Base-by-base conservation (phyloP, 2,113 vertebrate genomes). In the Naja naja region DNA sequence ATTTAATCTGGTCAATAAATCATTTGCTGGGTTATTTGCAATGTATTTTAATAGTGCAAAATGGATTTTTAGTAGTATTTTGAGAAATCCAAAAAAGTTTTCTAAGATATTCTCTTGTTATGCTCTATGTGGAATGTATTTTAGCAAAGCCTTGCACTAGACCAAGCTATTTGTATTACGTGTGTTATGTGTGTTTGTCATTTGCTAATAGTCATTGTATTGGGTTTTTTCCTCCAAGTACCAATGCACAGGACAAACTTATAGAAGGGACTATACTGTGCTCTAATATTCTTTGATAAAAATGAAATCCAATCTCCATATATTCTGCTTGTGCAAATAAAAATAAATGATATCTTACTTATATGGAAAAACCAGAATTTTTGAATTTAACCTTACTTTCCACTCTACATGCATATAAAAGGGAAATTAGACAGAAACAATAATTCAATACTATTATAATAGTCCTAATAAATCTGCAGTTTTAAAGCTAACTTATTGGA, bases 51-150 rank as follows among this genome's bases (percentile, higher is more conserved):
- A 1, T 49, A 3, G 85, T 22, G 52, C 91, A 56, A 52, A 49
- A 91, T 52, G 93, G 56, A 45, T 87, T 93, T 93, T 91, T 87
- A 0, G 1, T 94, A 88, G 3, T 0, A 0, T 58, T 91, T 20
- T 93, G 56, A 43, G 92, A 74, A 64, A 47, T 56, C 89, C 43
- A 89, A 52, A 87, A 0, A 52, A 49, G 7, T 22, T 23, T 94
- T 81, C 85, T 54, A 74, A 92, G 6, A 18, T 94, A 43, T 5
- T 0, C 90, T 93, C 10, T 55, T 95, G 43, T 87, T 95, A 56
- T 34, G 87, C 93, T 53, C 2, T 1, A 1, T 64, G n/a, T 18
- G 90, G 91, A 64, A 39, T 91, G 25, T 53, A 88, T 93, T 92
- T 9, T 58, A 56, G 14, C 74, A 89, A 53, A 39, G 58, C 10